Percentiles rank a stretch among this genome's conserved stretches.
Conservation (phyloP, 2,888 invertebrate species). For the Calliopum simillimum region DNA sequence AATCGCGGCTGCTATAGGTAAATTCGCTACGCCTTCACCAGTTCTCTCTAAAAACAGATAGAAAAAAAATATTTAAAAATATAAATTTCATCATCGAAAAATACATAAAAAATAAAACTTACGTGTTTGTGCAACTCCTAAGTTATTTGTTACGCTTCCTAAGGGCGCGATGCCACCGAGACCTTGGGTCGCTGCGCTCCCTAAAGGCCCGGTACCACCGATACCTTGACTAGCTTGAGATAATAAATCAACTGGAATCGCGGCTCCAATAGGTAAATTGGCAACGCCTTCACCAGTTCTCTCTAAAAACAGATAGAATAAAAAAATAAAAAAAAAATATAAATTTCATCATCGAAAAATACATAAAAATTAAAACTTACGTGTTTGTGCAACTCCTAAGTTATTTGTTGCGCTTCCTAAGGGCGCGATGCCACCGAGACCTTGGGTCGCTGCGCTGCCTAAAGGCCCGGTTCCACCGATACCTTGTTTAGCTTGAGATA, state of each 20-base stretch:
- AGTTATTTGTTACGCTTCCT: background rate
- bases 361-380: slow-evolving; percentile 23
- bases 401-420: background rate
- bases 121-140: slow-evolving; percentile 13
- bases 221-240: background rate
- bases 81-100: no score
- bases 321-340: no score
- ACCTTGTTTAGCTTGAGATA: background rate
- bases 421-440: background rate
- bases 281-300: no score
- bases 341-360: no score
- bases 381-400: background rate
- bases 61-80: no score
- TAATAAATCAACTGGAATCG: background rate
- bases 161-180: background rate
- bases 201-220: background rate
- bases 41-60: no score
- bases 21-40: no score
- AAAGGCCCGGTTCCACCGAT: background rate
- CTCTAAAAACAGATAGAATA: no score
- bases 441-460: background rate
- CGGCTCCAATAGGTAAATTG: no score
- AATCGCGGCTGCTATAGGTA: no score
- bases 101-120: no score
- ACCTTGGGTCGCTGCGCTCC: background rate